Conservation (phyloP, 2,888 invertebrate genomes). For the Monoplex corrugatus region DNA sequence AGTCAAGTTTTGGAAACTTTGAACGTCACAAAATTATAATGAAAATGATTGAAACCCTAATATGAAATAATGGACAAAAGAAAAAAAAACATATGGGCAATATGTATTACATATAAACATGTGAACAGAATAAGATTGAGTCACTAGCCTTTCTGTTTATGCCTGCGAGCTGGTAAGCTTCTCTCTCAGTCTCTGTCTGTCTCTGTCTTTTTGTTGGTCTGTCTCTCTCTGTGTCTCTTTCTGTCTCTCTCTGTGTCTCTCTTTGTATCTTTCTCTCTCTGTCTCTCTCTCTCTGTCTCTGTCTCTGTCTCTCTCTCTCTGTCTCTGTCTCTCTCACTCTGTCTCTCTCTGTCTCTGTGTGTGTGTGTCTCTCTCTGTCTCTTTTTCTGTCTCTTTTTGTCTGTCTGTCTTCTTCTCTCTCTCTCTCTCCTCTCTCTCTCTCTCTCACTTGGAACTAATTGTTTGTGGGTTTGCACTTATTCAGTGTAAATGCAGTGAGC, state of each 20-base stretch:
- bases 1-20: too few relatives aligned
- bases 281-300: not conserved
- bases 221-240: not conserved
- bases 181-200: too few relatives aligned
- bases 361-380: too few relatives aligned
- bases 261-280: not conserved
- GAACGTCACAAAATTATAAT: too few relatives aligned
- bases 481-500: too few relatives aligned
- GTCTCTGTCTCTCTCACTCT: not conserved
- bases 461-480: too few relatives aligned
- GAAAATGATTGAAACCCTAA: too few relatives aligned
- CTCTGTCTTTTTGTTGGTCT: not conserved
- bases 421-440: not conserved
- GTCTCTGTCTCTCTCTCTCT: not conserved
- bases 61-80: too few relatives aligned
- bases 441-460: not conserved
- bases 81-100: too few relatives aligned
- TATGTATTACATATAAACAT: not conserved
- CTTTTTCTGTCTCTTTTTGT: not conserved
- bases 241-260: not conserved
- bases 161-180: too few relatives aligned
- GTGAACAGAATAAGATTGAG: not conserved
- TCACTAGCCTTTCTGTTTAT: too few relatives aligned
- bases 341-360: too few relatives aligned
- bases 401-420: not conserved